Percentiles rank a stretch among this genome's conserved stretches.
These are phyloP conservation scores for Grallaria varia DNA, from an alignment of 2,113 vertebrate genomes.

Conservation along the genomic window DNA sequence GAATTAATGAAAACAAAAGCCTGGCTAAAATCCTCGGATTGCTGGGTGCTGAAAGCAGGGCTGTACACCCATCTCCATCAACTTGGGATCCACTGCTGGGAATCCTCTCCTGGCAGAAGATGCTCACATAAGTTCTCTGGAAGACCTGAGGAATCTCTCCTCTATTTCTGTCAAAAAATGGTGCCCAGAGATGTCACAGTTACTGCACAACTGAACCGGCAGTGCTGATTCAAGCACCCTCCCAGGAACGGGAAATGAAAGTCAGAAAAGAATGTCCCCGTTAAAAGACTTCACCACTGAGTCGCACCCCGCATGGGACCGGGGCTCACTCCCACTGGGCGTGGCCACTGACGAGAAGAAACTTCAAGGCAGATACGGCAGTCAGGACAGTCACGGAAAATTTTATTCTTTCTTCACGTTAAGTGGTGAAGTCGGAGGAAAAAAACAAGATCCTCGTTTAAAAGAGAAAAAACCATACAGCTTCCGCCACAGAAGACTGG, in stretches of 20 bases:
- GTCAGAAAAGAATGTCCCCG: not conserved
- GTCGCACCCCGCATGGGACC: fast-evolving
- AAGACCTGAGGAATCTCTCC: not conserved
- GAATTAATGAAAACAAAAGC: not conserved
- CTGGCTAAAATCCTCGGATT: not conserved
- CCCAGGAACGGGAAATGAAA: fast-evolving
- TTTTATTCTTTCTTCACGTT: not conserved
- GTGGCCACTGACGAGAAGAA: not conserved
- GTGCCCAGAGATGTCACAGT: not conserved
- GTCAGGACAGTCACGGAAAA: not conserved
- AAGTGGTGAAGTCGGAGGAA: not conserved
- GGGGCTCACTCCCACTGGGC: not conserved
- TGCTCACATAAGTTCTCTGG: not conserved
- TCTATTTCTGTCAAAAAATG: not conserved
- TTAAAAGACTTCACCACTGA: not conserved
- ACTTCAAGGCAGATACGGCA: not conserved
- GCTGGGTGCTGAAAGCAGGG: not conserved
- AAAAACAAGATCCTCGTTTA: not conserved
- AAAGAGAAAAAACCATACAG: not conserved
- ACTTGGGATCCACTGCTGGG: not conserved
- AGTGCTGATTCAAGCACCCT: not conserved
- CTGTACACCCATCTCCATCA: not conserved
- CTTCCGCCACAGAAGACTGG: not conserved
- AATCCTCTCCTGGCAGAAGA: not conserved
- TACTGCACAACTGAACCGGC: not conserved